Evolutionary conservation across 2,888 invertebrate species (phyloP), one percentile per base, ranked within the genome.

Genomic region (Dorcus parallelipipedus): DNA sequence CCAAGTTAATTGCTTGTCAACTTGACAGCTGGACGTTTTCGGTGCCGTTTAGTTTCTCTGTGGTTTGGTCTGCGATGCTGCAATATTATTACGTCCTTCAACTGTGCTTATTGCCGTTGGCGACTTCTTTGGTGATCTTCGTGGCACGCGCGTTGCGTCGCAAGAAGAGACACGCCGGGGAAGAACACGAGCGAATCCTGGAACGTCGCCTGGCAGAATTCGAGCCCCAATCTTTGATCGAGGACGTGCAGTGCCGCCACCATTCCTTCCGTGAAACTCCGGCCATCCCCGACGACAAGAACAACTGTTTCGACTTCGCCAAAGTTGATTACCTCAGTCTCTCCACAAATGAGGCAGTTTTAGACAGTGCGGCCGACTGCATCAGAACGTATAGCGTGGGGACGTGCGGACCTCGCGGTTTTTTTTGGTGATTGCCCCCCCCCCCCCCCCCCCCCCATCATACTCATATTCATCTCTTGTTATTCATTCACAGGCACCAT

Each of bases 321-420:
- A 87, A 90, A 0, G 86, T 90, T 58, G 92, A 94, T 76, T 95
- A 91, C 73, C 79, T 93, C 45, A 86, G 89, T 38, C 82, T 95
- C 57, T 76, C 87, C 9, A 90, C 93, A 61, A 88, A 91, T 70
- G 80, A 86, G 41, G 80, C 84, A n/a, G 89, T 98, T 20, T 85
- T 92, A 75, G 85, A 90, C 42, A 85, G 81, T 55, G 92, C 95
- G 0, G 84, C 92, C 47, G 80, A 85, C 53, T 83, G 91, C 3
- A 81, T 98, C 56, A 82, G 85, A 54, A 93, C 95, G 73, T 98
- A 98, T 80, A 97, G 98, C 2, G 95, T 98, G 0, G 98, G 97
- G 0, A 95, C 96, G 0, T 98, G 97, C 79, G 98, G 97, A 0
- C 97, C 97, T 0, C 81, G 97, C 71, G 97, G 96, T 0, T 98